Percentiles rank a stretch among this genome's conserved stretches.
Conservation (phyloP, 2,888 invertebrate genomes). For the Steinernema carpocapsae region DNA sequence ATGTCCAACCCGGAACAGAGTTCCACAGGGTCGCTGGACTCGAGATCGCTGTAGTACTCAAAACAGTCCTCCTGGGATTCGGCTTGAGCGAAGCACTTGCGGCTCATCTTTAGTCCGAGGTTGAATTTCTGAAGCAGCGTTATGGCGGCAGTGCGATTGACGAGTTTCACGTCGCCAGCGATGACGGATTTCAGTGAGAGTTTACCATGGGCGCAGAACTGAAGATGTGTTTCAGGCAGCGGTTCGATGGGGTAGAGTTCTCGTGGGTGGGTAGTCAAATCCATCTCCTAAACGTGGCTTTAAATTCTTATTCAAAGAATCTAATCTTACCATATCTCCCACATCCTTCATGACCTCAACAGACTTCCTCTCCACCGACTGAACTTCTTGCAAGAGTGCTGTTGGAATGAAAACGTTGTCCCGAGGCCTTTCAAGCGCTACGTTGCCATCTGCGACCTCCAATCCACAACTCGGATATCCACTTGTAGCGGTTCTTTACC, state of each 20-base stretch:
- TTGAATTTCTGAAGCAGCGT: conserved; percentile 51
- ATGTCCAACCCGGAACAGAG: conserved; percentile 46
- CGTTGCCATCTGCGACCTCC: conserved; percentile 40
- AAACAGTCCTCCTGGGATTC: conserved; percentile 16
- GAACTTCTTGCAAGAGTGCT: conserved; percentile 51
- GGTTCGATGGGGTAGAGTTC: conserved; percentile 15
- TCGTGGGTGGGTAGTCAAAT: too few relatives aligned
- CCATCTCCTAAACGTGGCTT: too few relatives aligned
- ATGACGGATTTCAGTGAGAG: conserved; percentile 55
- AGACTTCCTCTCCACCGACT: conserved; percentile 50
- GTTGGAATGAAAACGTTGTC: conserved; percentile 59
- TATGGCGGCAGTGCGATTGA: conserved; percentile 50
- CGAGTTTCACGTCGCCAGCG: conserved; percentile 62
- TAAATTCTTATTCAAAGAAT: background rate
- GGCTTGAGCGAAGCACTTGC: conserved; percentile 35
- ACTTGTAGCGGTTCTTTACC: conserved; percentile 45
- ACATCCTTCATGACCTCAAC: conserved; percentile 42
- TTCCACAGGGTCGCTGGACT: background rate
- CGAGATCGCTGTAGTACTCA: background rate
- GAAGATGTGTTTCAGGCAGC: conserved; percentile 7
- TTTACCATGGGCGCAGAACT: conserved; percentile 59
- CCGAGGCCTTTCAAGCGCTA: conserved; percentile 44
- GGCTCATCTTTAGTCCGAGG: conserved; percentile 38
- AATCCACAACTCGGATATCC: conserved; percentile 48
- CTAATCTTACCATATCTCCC: background rate